Evolutionary conservation across 2,888 invertebrate genomes (phyloP).

Genomic region (Spodoptera picta): DNA sequence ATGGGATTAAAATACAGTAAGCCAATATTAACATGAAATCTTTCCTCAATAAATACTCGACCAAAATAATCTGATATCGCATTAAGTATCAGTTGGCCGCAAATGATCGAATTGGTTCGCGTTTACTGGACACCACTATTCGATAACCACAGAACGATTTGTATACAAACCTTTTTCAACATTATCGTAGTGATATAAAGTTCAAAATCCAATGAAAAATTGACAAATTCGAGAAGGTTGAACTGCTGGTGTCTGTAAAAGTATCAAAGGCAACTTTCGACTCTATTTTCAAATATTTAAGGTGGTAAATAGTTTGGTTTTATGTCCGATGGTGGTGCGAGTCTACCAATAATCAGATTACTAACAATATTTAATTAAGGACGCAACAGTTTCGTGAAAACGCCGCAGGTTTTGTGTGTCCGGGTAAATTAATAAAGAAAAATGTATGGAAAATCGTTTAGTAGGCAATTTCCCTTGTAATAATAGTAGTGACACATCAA

Average conservation of each 20-base stretch:
- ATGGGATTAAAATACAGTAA: neutral
- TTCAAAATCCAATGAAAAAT: too few species aligned
- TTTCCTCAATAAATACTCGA: conserved; percentile 17
- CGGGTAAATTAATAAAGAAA: conserved; percentile 1
- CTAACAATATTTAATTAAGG: conserved; percentile 65
- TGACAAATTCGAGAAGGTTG: too few species aligned
- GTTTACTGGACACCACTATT: conserved; percentile 36
- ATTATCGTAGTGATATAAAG: too few species aligned
- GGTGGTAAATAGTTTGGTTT: conserved; percentile 37
- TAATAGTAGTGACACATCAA: too few species aligned
- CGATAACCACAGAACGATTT: conserved; percentile 32
- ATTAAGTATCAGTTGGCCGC: conserved; percentile 30
- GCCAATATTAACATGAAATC: conserved; percentile 11
- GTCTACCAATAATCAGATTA: conserved; percentile 58
- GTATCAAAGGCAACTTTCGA: neutral
- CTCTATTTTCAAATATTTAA: conserved; percentile 25
- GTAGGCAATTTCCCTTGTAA: neutral
- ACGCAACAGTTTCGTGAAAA: conserved; percentile 59
- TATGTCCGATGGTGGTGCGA: conserved; percentile 7
- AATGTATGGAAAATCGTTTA: neutral
- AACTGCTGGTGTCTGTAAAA: too few species aligned
- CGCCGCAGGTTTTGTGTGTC: conserved; percentile 41
- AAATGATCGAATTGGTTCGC: conserved; percentile 35
- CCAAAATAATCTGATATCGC: conserved; percentile 17
- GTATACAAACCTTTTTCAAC: conserved; percentile 1